Conservation (phyloP, 1,140 invertebrate genomes). For the Drosophila hydei region DNA sequence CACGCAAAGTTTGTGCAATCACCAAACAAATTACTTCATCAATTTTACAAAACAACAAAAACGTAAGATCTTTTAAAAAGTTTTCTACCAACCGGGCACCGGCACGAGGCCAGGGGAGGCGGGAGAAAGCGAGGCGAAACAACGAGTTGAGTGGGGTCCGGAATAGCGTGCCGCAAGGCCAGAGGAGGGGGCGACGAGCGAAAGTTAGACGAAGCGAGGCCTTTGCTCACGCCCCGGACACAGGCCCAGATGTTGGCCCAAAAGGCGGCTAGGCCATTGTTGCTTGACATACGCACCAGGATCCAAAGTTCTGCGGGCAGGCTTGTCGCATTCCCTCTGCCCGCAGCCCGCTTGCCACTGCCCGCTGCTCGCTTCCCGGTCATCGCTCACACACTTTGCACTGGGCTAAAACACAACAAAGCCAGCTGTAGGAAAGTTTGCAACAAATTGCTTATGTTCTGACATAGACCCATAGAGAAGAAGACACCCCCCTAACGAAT, state of each 20-base stretch:
- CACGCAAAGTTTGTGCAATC: constrained; percentile 79
- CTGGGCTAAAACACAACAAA: constrained; percentile 51
- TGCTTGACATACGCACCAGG: constrained; percentile 47
- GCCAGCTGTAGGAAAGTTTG: constrained; percentile 67
- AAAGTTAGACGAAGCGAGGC: too few species aligned
- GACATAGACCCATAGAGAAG: constrained; percentile 55
- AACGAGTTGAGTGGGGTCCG: too few species aligned
- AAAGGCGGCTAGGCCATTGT: constrained; percentile 28
- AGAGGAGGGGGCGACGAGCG: too few species aligned
- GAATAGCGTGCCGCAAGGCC: too few species aligned
- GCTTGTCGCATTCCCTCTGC: neutral
- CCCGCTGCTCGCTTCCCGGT: neutral
- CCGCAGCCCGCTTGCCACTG: neutral
- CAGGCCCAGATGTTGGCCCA: constrained; percentile 27
- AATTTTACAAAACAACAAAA: constrained; percentile 81
- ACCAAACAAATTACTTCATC: constrained; percentile 80
- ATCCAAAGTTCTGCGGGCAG: constrained; percentile 39
- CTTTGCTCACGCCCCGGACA: constrained; percentile 12
- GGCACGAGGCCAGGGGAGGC: constrained; percentile 23
- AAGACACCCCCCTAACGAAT: constrained; percentile 9
- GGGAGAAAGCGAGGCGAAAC: too few species aligned
- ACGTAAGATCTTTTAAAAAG: constrained; percentile 79
- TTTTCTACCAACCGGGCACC: constrained; percentile 49
- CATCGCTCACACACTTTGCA: constrained; percentile 5
- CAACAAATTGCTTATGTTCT: constrained; percentile 78